Evolutionary conservation across 64 coral and sea anemone genomes (phyloP), one percentile per base, ranked within the genome.

Genomic region (Montipora capricornis): DNA sequence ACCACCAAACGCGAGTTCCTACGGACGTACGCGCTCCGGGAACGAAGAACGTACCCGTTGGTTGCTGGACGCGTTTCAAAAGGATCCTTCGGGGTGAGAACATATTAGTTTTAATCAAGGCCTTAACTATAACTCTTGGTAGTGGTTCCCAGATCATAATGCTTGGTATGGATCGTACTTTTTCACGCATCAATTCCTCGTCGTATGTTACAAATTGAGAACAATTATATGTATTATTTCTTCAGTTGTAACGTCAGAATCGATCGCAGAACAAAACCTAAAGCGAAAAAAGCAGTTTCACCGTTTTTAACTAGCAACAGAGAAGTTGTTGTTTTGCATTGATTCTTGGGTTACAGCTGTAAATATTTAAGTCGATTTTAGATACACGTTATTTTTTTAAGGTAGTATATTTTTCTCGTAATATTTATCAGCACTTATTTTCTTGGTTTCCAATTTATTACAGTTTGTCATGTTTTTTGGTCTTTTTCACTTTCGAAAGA

Each of bases 11-110:
- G 5, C 89, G 92, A 58, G 90, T 99, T 49, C 89, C 98, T 3
- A 20, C 98, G 14, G 98, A 99, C 78, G 98, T 94, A 17, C 98
- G 98, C 49, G 95, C 93, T 93, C 92, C 95, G 20, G 98, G 92
- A 15, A 91, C 95, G 62, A 96, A 89, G 75, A 99, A 99, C 61
- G 98, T 95, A 1, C 98, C 98, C 50, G 98, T 99, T 66, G 98
- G 98, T 81, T 96, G 92, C 69, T 92, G 98, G 95, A 96, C 92
- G 15, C 90, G 98, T 47, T 96, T 99, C 73, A 99, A 99, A 58
- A 87, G 98, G 52, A 99, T 99, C 58, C 80, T 99, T 62, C 90
- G 98, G 89, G 92, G 98, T 99, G 89, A 74, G 96, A 77, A 79
- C 10, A 37, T 47, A 47, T 11, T 13, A 12, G 74, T 76, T 45